phyloP scores from a whole-genome alignment of 2,888 invertebrate species.

The Aporophyla nigra region DNA sequence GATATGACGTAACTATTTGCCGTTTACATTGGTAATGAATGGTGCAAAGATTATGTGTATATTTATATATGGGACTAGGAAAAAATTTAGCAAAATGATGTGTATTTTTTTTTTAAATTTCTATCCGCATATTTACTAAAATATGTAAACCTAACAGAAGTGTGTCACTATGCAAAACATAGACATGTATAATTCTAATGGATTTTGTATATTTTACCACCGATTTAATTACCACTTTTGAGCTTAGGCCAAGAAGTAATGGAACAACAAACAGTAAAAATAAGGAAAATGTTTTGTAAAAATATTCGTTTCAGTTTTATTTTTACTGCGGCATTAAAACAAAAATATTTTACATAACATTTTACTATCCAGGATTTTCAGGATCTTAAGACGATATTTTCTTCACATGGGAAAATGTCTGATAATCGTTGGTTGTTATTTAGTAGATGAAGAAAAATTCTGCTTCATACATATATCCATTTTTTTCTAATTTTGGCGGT shows the following conservation, averaged over 20 bases:
- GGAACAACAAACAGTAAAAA: background rate
- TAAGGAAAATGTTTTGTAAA: background rate
- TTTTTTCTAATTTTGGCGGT: background rate
- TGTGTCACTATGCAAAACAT: background rate
- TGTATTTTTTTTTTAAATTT: background rate
- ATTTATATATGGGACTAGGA: background rate
- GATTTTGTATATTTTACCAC: conserved; percentile 3
- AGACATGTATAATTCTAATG: background rate
- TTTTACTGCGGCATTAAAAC: background rate
- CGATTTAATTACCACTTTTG: background rate
- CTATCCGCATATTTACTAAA: conserved; percentile 17
- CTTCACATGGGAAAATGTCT: background rate
- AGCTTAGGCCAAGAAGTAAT: background rate
- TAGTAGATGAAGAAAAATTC: background rate
- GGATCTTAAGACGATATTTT: conserved; percentile 1
- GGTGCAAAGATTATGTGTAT: background rate
- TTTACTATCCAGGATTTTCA: background rate
- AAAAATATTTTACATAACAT: background rate
- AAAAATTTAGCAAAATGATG: background rate
- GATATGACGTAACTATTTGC: background rate
- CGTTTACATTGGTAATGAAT: background rate
- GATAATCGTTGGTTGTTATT: background rate
- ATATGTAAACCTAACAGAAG: background rate
- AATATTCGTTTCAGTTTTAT: background rate
- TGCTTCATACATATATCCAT: background rate